Conservation (phyloP, 2,113 vertebrate species). For the Xenopus borealis region DNA sequence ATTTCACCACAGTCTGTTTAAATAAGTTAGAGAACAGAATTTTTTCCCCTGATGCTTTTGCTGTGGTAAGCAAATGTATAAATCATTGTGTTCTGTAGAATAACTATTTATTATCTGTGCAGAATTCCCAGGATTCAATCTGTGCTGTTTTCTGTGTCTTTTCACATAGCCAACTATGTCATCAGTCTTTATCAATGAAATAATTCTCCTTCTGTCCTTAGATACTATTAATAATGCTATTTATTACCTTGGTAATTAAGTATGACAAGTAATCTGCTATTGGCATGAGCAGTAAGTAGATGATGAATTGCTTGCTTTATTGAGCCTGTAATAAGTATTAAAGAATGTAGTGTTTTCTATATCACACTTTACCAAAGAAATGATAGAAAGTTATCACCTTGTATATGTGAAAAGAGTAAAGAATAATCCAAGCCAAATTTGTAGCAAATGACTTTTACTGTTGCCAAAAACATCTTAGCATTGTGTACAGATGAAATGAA, state of each 20-base stretch:
- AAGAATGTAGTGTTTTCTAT: slow-evolving; percentile 23
- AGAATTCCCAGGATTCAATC: slow-evolving; percentile 89
- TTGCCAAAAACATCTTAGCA: slow-evolving; percentile 28
- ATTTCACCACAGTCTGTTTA: slow-evolving; percentile 65
- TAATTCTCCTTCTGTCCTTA: slow-evolving; percentile 73
- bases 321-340: slow-evolving; percentile 55
- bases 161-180: slow-evolving; percentile 81
- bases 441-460: slow-evolving; percentile 18
- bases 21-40: slow-evolving; percentile 69
- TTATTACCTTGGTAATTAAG: slow-evolving; percentile 91
- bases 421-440: slow-evolving; percentile 16
- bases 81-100: slow-evolving; percentile 91
- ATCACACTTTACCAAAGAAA: slow-evolving; percentile 24
- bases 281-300: slow-evolving; percentile 78
- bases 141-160: slow-evolving; percentile 76
- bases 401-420: slow-evolving; percentile 23
- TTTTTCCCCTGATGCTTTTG: slow-evolving; percentile 75
- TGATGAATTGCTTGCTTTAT: slow-evolving; percentile 86
- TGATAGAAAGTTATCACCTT: slow-evolving; percentile 34
- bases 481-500: slow-evolving; percentile 14
- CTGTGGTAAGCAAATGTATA: slow-evolving; percentile 81
- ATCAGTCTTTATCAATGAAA: slow-evolving; percentile 89
- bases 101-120: slow-evolving; percentile 94
- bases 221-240: slow-evolving; percentile 83
- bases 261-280: slow-evolving; percentile 86